These are phyloP conservation scores for Enhydra lutris DNA, from an alignment of 2,113 vertebrate genomes.

Conservation along the genomic window DNA sequence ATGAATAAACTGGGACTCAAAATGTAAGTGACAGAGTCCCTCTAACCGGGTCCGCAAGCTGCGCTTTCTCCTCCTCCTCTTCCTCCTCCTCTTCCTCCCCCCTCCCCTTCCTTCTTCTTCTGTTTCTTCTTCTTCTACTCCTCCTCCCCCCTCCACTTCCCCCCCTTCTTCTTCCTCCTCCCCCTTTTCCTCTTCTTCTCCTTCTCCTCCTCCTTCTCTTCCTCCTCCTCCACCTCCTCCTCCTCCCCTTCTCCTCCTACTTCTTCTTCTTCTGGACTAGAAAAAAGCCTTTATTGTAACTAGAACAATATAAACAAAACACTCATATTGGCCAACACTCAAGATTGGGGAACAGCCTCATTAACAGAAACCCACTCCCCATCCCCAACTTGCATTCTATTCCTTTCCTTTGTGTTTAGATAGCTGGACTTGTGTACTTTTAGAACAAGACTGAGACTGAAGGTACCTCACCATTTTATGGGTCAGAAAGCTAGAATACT, in stretches of 20 bases:
- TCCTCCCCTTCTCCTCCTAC: no score
- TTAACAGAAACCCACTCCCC: neutral
- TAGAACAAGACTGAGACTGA: neutral
- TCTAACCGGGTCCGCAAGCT: neutral
- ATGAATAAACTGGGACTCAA: neutral
- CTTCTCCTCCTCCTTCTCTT: neutral
- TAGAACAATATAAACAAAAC: neutral
- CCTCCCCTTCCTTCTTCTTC: neutral
- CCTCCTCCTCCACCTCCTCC: rapidly evolving
- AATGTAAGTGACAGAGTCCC: neutral
- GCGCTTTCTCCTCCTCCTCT: neutral
- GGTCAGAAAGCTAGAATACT: neutral
- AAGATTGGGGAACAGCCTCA: neutral
- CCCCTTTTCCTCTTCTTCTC: neutral
- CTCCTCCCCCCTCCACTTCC: no score
- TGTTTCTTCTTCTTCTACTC: neutral
- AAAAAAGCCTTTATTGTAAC: neutral
- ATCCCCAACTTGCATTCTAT: neutral
- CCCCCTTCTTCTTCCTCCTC: no score
- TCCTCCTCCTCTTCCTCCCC: rapidly evolving
- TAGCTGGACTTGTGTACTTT: neutral
- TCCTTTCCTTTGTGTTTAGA: neutral
- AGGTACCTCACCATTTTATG: neutral
- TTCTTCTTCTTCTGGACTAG: neutral
- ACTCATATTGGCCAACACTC: neutral